A percentile compares a stretch with the other conserved stretches of the same genome.
These are phyloP conservation scores for Dynastes hyllus DNA, from an alignment of 2,888 invertebrate species.

Conservation along the genomic window DNA sequence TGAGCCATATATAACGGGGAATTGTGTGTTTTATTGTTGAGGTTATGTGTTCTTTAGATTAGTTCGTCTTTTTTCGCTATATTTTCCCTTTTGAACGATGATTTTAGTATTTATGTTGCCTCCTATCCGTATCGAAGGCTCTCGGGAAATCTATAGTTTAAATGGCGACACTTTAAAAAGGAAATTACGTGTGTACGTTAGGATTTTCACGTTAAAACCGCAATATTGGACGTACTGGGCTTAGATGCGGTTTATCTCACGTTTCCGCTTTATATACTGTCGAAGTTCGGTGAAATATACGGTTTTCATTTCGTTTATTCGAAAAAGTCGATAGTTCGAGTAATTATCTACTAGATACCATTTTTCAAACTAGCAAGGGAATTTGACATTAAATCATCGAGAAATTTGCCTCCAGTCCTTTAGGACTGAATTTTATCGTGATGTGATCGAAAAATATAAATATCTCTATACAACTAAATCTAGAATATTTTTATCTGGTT, in stretches of 20 bases:
- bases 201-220: neutral
- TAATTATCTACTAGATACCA: no score
- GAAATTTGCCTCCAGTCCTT: no score
- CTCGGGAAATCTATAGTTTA: slow-evolving; percentile 20
- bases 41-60: slow-evolving; percentile 48
- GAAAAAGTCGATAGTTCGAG: no score
- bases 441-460: no score
- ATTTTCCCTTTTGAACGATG: slow-evolving; percentile 8
- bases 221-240: neutral
- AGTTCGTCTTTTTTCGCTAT: slow-evolving; percentile 44
- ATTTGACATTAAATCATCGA: no score
- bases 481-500: no score
- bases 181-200: slow-evolving; percentile 5
- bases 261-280: neutral
- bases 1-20: slow-evolving; percentile 45
- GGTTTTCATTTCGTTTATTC: no score
- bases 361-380: no score
- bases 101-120: slow-evolving; percentile 26
- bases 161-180: slow-evolving; percentile 14
- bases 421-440: no score
- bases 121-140: slow-evolving; percentile 4
- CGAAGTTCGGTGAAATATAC: no score
- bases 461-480: no score
- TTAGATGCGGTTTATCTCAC: neutral
- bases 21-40: slow-evolving; percentile 50